Percentiles rank a stretch among this genome's conserved stretches.
Conservation (phyloP, 2,113 vertebrate species). For the Parotia lawesii region DNA sequence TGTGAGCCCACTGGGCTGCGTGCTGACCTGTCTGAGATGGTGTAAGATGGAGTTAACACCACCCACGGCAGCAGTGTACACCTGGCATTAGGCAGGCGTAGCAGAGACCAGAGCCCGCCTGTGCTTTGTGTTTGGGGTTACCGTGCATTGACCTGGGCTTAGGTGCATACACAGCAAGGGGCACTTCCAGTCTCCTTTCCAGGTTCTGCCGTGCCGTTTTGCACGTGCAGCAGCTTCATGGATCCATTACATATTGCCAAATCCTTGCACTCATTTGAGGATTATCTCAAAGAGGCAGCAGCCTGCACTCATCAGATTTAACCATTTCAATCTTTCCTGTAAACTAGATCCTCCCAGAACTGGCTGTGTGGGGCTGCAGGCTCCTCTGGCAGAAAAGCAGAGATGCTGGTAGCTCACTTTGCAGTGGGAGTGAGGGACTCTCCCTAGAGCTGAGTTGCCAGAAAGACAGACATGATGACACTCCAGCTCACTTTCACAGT, state of each 20-base stretch:
- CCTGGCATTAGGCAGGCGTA: background rate
- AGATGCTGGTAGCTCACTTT: background rate
- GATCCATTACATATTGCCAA: background rate
- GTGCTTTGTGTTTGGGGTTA: background rate
- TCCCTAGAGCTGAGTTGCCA: background rate
- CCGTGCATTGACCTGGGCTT: background rate
- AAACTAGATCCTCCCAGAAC: background rate
- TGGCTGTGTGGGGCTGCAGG: background rate
- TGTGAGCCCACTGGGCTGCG: background rate
- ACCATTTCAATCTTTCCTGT: background rate
- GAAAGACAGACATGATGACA: background rate
- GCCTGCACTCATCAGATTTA: background rate
- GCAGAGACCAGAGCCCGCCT: background rate
- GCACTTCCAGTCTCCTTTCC: background rate
- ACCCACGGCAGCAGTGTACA: background rate
- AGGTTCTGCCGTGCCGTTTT: background rate
- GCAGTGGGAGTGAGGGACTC: background rate
- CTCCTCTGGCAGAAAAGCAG: background rate
- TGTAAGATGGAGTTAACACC: background rate
- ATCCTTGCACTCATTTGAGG: background rate
- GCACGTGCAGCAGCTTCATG: background rate
- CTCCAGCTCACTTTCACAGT: background rate
- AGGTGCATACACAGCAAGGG: background rate
- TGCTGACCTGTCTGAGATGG: background rate
- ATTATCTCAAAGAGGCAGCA: background rate